Evolutionary conservation across 2,797 vertebrate genomes (phyloP), one percentile per base, ranked within the genome.

Genomic region (Sebastes itinus): DNA sequence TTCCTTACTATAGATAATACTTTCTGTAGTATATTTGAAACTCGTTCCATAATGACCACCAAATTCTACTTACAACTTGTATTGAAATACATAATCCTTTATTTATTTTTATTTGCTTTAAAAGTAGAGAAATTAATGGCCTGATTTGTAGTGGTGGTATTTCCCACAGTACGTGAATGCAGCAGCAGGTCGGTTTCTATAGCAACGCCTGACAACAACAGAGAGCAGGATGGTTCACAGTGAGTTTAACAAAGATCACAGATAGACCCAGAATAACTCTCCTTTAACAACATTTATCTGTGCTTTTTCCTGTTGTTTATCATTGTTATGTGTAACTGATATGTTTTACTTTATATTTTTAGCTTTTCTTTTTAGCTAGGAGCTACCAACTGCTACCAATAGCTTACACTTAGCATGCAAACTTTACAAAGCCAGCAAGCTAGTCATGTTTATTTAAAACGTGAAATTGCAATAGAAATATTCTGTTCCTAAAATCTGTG

Each of bases 141-240:
- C 14, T 42, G 14, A 16, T 55, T 55, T 55, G 13, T 42, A 42
- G 38, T 1, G 5, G 13, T 42, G 14, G 38, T 42, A 42, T 42
- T 42, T 84, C 69, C 84, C 2, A 72, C 30, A n/a, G 42, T 12
- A 1, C 12, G 0, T 0, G 35, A 89, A 90, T 8, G 77, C 79
- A 81, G 20, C 82, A 18, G 0, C 32, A 2, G 14, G 1, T 52
- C 32, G 16, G 91, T 92, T 89, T 81, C 91, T 5, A 85, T 9
- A 55, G 88, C 71, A 92, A 92, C 92, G 58, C 0, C 5, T 8
- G 58, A 60, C 84, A 88, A 90, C 84, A 88, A 90, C 88, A 69
- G n/a, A 5, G 38, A 11, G 11, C 56, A 78, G 35, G 78, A 94
- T 94, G 93, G 92, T 94, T 75, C 46, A 68, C 82, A 89, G 93